Percentiles rank a stretch among this genome's conserved stretches.
Conservation (phyloP, 2,113 vertebrate genomes). For the Octodon degus region DNA sequence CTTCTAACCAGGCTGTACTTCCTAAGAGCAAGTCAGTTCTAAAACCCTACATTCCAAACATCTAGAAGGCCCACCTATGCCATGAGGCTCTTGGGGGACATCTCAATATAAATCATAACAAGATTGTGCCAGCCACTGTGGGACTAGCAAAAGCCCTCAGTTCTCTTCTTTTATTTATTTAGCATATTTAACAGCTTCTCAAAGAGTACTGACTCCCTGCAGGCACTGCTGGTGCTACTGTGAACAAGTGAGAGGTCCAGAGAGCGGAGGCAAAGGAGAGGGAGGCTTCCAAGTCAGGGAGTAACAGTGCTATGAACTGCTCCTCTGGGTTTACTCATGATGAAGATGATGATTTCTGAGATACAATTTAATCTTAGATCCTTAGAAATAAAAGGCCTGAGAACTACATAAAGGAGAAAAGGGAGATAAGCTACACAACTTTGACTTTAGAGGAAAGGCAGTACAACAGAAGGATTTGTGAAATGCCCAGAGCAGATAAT, state of each 20-base stretch:
- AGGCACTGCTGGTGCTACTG: background rate
- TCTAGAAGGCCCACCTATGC: background rate
- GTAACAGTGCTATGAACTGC: background rate
- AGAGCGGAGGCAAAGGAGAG: background rate
- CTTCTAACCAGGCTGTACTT: background rate
- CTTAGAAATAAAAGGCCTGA: background rate
- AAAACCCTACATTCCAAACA: background rate
- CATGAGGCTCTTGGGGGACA: background rate
- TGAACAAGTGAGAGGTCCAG: background rate
- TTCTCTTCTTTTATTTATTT: background rate
- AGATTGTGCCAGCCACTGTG: background rate
- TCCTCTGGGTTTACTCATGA: background rate
- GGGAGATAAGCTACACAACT: background rate
- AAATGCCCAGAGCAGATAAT: conserved; percentile 4
- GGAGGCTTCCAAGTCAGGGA: background rate
- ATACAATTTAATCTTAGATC: background rate
- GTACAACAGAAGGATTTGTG: background rate
- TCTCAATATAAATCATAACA: background rate
- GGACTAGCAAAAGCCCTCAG: background rate
- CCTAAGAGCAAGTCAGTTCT: background rate
- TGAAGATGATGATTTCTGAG: background rate
- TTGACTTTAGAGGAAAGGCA: background rate
- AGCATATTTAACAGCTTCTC: background rate
- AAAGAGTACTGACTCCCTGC: background rate
- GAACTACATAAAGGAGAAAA: background rate